These are phyloP conservation scores for Rousettus leschenaultii DNA, from an alignment of 2,113 vertebrate genomes.

Conservation along the genomic window DNA sequence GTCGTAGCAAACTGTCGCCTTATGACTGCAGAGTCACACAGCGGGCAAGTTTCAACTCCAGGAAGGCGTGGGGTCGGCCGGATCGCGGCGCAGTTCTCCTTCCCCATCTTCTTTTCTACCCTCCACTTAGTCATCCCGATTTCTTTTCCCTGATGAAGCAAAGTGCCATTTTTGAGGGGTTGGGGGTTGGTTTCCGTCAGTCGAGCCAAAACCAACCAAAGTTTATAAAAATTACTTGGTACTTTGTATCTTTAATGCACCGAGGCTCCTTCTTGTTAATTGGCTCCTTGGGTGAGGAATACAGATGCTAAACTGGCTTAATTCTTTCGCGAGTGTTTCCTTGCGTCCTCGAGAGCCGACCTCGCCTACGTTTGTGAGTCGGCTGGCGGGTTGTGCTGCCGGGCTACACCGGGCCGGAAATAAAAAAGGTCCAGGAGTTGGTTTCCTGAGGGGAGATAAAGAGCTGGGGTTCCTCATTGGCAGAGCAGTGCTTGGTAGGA, in stretches of 20 bases:
- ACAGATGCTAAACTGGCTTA: neutral
- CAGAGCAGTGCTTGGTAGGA: neutral
- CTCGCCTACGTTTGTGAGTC: neutral
- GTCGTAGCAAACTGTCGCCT: constrained; percentile 37
- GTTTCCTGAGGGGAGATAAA: neutral
- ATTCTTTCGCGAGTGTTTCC: neutral
- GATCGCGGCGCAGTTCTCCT: neutral
- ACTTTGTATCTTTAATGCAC: neutral
- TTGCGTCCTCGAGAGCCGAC: neutral
- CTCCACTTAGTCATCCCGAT: neutral
- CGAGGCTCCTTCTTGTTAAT: neutral
- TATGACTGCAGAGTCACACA: constrained; percentile 62
- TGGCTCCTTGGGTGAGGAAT: neutral
- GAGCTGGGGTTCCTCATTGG: neutral
- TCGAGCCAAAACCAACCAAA: constrained; percentile 15
- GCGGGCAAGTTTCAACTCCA: constrained; percentile 14
- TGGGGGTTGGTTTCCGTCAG: neutral
- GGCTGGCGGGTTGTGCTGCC: neutral
- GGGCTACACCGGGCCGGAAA: neutral
- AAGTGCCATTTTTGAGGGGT: neutral
- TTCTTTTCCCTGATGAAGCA: neutral
- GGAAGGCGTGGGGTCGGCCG: constrained; percentile 16
- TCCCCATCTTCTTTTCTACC: neutral
- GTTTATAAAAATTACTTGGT: constrained; percentile 44
- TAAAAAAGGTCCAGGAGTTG: neutral